Evolutionary conservation across 2,113 vertebrate genomes (phyloP), one percentile per base, ranked within the genome.

Genomic region (Centrocercus urophasianus): DNA sequence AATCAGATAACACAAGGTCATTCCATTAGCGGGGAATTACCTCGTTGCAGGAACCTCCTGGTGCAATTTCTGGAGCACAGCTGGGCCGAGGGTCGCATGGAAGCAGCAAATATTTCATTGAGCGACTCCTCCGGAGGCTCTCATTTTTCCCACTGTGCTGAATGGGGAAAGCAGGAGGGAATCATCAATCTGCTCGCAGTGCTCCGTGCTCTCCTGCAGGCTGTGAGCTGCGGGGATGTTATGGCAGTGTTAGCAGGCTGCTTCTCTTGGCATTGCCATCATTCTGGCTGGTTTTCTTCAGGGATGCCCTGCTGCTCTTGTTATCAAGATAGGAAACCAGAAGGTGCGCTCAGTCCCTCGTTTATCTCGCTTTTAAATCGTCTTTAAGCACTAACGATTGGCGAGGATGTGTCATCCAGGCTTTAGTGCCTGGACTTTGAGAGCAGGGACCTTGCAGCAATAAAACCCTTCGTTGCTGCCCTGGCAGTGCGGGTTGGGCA

Each of bases 281-380:
- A 2, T 71, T 24, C 69, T 20, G 7, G 28, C 52, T 18, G 75
- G 21, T 8, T 27, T 5, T 13, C 75, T 4, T 0, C 1, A 13
- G 88, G 13, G 50, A 11, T 18, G 64, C 43, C 2, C 60, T 2
- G 1, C 43, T 74, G 80, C 65, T 42, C 30, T 48, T 74, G 13
- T 12, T 6, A 2, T 17, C 1, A 5, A 24, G 60, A 4, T 10
- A 61, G 57, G 19, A 21, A 65, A 40, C 6, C 8, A 3, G 91
- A 66, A 70, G 38, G 56, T 2, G 11, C 4, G 8, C 7, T 13
- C 45, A 4, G 4, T 24, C 47, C 25, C n/a, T 66, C 3, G 0
- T 54, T 56, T 40, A 11, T 20, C 40, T 48, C 5, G 3, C 25
- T 74, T 69, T 42, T 8, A 6, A 22, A 28, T 8, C 1, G 0